phyloP scores from a whole-genome alignment of 2,113 vertebrate genomes.

The Nibea coibor region DNA sequence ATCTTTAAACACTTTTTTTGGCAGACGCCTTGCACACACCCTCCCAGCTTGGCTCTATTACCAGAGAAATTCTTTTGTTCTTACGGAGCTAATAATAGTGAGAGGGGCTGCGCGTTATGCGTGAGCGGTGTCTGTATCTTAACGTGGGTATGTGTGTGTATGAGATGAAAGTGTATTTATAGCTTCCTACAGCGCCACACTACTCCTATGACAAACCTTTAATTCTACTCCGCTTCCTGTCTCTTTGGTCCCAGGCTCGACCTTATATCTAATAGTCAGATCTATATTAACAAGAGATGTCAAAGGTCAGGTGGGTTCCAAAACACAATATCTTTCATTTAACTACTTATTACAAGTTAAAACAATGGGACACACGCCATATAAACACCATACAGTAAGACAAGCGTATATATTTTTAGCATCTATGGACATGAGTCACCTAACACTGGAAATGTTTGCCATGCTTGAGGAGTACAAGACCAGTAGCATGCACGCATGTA shows the following conservation, averaged over 20 bases:
- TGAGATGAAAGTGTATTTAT: constrained; percentile 88
- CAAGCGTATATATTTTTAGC: neutral
- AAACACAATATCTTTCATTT: neutral
- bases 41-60: constrained; percentile 87
- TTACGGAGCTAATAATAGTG: constrained; percentile 92
- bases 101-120: constrained; percentile 62
- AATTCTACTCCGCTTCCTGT: constrained; percentile 93
- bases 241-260: constrained; percentile 84
- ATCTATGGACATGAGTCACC: neutral
- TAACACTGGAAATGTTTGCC: neutral
- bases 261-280: constrained; percentile 25
- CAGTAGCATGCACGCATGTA: neutral
- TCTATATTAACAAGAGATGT: constrained; percentile 78
- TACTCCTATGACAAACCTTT: constrained; percentile 86
- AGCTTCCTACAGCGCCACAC: constrained; percentile 83
- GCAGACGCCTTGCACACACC: constrained; percentile 83
- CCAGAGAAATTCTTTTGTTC: constrained; percentile 95
- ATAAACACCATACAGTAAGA: neutral
- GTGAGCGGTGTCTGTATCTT: constrained; percentile 64
- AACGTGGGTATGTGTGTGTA: constrained; percentile 44
- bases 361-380: neutral
- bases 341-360: neutral
- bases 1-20: constrained; percentile 87
- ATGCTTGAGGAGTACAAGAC: neutral
- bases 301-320: constrained; percentile 81